phyloP scores from a whole-genome alignment of 2,888 invertebrate species.

The Tipula lateralis region DNA sequence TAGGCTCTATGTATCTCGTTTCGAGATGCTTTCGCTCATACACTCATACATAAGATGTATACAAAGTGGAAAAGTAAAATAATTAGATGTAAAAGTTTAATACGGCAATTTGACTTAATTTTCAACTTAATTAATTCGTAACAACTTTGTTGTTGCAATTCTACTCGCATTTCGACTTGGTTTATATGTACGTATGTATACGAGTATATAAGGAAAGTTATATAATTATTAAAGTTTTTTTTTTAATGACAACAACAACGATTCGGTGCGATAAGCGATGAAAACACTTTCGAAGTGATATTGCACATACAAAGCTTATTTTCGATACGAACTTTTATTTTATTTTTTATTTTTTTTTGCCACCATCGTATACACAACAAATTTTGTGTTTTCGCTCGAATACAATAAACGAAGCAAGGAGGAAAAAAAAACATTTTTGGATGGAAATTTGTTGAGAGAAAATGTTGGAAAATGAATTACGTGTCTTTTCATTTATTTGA shows the following conservation, averaged over 20 bases:
- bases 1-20: not conserved
- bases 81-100: not conserved
- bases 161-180: not conserved
- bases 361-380: not conserved
- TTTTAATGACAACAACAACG: not conserved
- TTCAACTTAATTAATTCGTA: not conserved
- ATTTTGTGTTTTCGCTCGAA: not conserved
- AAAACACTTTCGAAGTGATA: not conserved
- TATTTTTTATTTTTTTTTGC: too few species aligned
- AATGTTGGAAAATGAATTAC: slow-evolving; percentile 19
- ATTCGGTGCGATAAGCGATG: not conserved
- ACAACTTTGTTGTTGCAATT: not conserved
- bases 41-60: not conserved
- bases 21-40: not conserved
- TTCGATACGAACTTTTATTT: not conserved
- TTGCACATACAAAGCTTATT: not conserved
- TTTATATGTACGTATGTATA: not conserved
- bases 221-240: slow-evolving; percentile 1
- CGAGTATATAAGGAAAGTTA: not conserved
- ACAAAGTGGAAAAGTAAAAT: not conserved
- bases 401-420: not conserved
- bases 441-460: not conserved
- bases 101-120: slow-evolving; percentile 24
- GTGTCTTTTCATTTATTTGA: slow-evolving; percentile 24
- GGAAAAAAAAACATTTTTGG: not conserved